Base-by-base conservation (phyloP, 2,888 invertebrate species). In the Geotrupes spiniger region DNA sequence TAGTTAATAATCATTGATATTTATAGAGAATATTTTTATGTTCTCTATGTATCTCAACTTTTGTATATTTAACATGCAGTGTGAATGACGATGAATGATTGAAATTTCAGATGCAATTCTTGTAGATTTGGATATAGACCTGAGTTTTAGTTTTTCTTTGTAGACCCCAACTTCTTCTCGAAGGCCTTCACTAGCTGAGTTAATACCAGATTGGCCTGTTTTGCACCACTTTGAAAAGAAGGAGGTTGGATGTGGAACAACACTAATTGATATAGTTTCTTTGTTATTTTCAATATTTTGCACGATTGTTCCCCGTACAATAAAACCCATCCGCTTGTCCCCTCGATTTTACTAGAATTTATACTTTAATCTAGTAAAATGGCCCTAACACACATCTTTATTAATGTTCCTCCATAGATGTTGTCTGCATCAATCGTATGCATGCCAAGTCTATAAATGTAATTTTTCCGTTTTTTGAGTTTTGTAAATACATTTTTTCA, bases 141-240 rank as follows among this genome's bases (percentile, higher is more conserved):
- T 71, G 62, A 72, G 70, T 66, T 66, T 56, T 65, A 72, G 69
- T 73, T 74, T 74, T 70, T 71, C 59, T 73, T 73, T 74, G 62
- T 73, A 73, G 72, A 70, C 66, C 62, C 71, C 73, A 61, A 68
- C 70, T 73, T 72, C 78, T 74, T 77, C 80, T 65, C 85, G 92
- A 82, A 84, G 91, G 81, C 87, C 84, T 73, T 92, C 92, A 71
- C 82, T 93, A 77, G 92, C 92, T 70, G 94, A 95, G 80, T 82
- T 93, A 80, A 94, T 95, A 76, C 94, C 93, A 72, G 94, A 94
- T 81, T 95, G 94, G 93, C 94, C 94, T 71, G 86, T 84, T 74
- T 85, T 91, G 73, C 87, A 88, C 76, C 85, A 84, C 79, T 84
- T 84, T 81, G 80, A 80, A 79, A 84, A 79, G 80, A 82, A 85